These are phyloP conservation scores for Acanthosepion lycidas DNA, from an alignment of 2,888 invertebrate species.

Conservation along the genomic window DNA sequence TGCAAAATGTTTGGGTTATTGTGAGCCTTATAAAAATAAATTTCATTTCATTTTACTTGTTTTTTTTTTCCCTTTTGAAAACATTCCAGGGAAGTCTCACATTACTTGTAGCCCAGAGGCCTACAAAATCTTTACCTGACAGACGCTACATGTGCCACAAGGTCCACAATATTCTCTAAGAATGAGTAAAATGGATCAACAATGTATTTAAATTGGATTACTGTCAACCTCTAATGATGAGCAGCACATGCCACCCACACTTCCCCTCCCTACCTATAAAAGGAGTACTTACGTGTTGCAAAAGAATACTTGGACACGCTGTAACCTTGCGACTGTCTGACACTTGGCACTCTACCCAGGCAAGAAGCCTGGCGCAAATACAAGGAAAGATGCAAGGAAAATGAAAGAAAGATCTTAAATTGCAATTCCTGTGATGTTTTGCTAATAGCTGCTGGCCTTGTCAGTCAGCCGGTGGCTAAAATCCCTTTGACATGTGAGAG, in stretches of 20 bases:
- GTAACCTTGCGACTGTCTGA: constrained; percentile 2
- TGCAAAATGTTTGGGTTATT: no score
- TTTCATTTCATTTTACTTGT: no score
- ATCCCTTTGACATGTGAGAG: background rate
- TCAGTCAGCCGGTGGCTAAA: background rate
- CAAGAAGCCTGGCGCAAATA: constrained; percentile 9
- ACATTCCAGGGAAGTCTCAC: no score
- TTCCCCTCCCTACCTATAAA: background rate
- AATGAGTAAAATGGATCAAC: background rate
- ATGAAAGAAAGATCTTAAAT: constrained; percentile 33
- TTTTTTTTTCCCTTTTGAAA: no score
- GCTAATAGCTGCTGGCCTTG: constrained; percentile 10
- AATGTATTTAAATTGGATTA: background rate
- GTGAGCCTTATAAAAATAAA: no score
- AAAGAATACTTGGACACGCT: constrained; percentile 23
- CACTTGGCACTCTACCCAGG: constrained; percentile 33
- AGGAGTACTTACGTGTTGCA: background rate
- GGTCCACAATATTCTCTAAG: background rate
- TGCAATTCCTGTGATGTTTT: constrained; percentile 9
- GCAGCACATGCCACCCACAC: background rate
- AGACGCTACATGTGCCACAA: background rate
- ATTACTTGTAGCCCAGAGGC: no score
- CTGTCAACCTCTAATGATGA: background rate
- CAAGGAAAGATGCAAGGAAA: constrained; percentile 8
- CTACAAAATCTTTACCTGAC: no score